Percentiles rank a stretch among this genome's conserved stretches.
phyloP scores from a whole-genome alignment of 2,888 invertebrate species.

The Ditylenchus weischeri region DNA sequence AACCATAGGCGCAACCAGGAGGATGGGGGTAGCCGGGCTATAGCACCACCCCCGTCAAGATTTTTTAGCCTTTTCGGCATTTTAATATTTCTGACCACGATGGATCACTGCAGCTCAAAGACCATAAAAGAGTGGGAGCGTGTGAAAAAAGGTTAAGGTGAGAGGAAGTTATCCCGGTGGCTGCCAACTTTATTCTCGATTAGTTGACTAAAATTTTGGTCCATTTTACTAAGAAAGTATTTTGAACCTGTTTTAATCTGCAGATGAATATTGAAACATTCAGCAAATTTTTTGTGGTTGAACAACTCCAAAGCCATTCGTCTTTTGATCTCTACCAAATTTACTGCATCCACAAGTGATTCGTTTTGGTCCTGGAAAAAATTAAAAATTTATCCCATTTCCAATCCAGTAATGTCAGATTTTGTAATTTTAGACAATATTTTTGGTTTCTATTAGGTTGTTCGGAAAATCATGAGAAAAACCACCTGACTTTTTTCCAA shows the following conservation, averaged over 20 bases:
- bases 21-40: too few species aligned
- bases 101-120: too few species aligned
- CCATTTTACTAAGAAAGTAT: not conserved
- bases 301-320: slow-evolving; percentile 86
- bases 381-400: slow-evolving; percentile 31
- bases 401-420: not conserved
- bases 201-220: not conserved
- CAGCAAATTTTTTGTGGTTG: slow-evolving; percentile 78
- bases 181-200: not conserved
- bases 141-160: too few species aligned
- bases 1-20: too few species aligned
- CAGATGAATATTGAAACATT: slow-evolving; percentile 85
- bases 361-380: slow-evolving; percentile 19
- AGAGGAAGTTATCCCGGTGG: too few species aligned
- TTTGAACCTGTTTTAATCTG: slow-evolving; percentile 72
- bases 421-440: too few species aligned
- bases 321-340: slow-evolving; percentile 72
- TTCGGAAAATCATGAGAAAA: too few species aligned
- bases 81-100: not conserved
- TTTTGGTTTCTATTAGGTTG: too few species aligned
- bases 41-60: too few species aligned
- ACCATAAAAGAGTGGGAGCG: too few species aligned
- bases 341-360: slow-evolving; percentile 40
- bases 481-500: too few species aligned
- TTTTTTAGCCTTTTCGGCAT: too few species aligned